phyloP scores from a whole-genome alignment of 2,888 invertebrate species.

The Drosophila sordidula region DNA sequence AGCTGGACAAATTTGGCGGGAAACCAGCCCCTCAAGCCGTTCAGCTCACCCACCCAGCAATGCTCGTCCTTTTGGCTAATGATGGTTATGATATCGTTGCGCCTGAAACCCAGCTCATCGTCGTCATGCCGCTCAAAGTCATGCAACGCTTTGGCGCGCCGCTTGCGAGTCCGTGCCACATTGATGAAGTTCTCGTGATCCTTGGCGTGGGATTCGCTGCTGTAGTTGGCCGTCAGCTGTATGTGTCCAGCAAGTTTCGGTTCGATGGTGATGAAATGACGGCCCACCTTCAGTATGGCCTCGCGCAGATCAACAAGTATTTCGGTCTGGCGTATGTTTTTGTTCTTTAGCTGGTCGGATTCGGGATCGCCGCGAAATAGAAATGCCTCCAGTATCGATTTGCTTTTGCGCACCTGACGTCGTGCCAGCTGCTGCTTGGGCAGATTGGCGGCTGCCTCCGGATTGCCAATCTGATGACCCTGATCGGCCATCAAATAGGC shows the following conservation, averaged over 20 bases:
- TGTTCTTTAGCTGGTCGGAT: slow-evolving; percentile 94
- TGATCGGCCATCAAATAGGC: slow-evolving; percentile 99
- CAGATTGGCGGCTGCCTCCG: slow-evolving; percentile 94
- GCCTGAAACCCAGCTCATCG: slow-evolving; percentile 98
- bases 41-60: slow-evolving; percentile 99
- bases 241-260: slow-evolving; percentile 93
- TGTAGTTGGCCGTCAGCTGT: slow-evolving; percentile 95
- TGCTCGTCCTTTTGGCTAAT: slow-evolving; percentile 99
- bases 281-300: slow-evolving; percentile 95
- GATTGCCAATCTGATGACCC: slow-evolving; percentile 96
- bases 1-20: slow-evolving; percentile 98
- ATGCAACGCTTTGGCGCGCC: slow-evolving; percentile 97
- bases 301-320: slow-evolving; percentile 98
- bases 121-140: slow-evolving; percentile 99
- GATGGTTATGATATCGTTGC: slow-evolving; percentile 99
- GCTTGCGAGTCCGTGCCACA: slow-evolving; percentile 93
- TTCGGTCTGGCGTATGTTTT: slow-evolving; percentile 99
- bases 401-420: slow-evolving; percentile 95
- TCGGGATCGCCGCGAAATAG: slow-evolving; percentile 90
- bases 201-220: slow-evolving; percentile 96
- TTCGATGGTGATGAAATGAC: slow-evolving; percentile 97
- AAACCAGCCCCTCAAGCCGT: slow-evolving; percentile 98
- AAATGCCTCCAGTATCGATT: slow-evolving; percentile 95
- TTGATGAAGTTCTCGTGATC: slow-evolving; percentile 98
- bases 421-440: slow-evolving; percentile 96